These are phyloP conservation scores for Cotesia chilonis DNA, from an alignment of 1,140 invertebrate species.

Conservation along the genomic window DNA sequence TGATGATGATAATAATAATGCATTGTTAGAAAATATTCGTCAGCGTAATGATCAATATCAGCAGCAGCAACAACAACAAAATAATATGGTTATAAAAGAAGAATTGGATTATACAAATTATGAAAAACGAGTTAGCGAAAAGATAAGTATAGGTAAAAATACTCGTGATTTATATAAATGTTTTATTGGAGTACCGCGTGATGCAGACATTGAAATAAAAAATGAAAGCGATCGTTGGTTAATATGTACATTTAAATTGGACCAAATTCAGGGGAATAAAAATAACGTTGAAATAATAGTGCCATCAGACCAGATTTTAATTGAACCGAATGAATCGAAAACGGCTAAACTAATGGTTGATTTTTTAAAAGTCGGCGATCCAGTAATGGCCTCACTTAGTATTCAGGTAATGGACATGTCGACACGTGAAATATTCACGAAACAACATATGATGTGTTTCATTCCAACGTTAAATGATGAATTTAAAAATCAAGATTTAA, in stretches of 20 bases:
- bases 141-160: slow-evolving; percentile 47
- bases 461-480: slow-evolving; percentile 40
- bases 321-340: slow-evolving; percentile 52
- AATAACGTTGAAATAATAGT: slow-evolving; percentile 52
- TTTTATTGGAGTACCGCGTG: slow-evolving; percentile 50
- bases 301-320: slow-evolving; percentile 49
- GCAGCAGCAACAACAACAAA: not conserved
- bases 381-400: slow-evolving; percentile 51
- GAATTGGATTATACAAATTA: slow-evolving; percentile 8
- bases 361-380: slow-evolving; percentile 51
- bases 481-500: slow-evolving; percentile 44
- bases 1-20: not conserved
- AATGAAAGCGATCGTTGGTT: slow-evolving; percentile 60
- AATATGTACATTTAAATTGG: slow-evolving; percentile 47
- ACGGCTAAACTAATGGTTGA: slow-evolving; percentile 50
- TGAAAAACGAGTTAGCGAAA: slow-evolving; percentile 26
- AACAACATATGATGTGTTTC: slow-evolving; percentile 59
- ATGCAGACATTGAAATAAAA: slow-evolving; percentile 51
- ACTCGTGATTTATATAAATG: slow-evolving; percentile 54
- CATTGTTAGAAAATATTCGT: not conserved
- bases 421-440: slow-evolving; percentile 50
- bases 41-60: not conserved
- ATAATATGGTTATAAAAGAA: slow-evolving; percentile 17
- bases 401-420: slow-evolving; percentile 57
- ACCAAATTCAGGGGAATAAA: slow-evolving; percentile 52